phyloP scores from a whole-genome alignment of 2,797 vertebrate genomes.

The Carduelis carduelis region DNA sequence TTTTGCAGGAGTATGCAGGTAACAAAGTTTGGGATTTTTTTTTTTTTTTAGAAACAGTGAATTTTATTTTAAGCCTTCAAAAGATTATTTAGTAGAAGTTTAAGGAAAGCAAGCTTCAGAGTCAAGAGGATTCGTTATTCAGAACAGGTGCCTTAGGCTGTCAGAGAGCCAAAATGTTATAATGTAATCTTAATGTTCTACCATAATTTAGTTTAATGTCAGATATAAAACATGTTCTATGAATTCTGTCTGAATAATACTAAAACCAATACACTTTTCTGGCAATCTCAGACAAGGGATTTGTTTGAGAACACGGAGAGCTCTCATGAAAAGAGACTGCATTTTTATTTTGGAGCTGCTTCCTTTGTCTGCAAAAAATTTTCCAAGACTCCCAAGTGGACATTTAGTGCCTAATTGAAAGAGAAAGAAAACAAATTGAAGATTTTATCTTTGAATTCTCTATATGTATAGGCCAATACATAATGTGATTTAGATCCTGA shows the following conservation, averaged over 20 bases:
- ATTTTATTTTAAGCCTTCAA: background rate
- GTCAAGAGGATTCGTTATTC: background rate
- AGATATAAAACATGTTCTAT: background rate
- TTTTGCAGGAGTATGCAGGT: background rate
- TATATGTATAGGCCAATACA: background rate
- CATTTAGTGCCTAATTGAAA: background rate
- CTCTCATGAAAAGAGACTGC: background rate
- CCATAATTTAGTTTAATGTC: background rate
- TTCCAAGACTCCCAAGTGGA: background rate
- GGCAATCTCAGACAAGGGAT: background rate
- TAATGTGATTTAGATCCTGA: background rate
- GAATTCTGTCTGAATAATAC: background rate
- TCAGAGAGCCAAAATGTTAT: background rate
- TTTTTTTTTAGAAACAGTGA: background rate
- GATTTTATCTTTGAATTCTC: background rate
- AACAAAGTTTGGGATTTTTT: background rate
- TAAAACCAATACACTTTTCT: background rate
- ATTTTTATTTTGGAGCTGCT: background rate
- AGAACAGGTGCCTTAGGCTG: background rate
- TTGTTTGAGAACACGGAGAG: background rate
- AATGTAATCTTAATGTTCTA: background rate
- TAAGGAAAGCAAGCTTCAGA: background rate
- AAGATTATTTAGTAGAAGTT: background rate
- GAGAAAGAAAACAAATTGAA: background rate
- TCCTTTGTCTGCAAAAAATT: background rate